A percentile compares a stretch with the other conserved stretches of the same genome.
Evolutionary conservation across 37 sponge, comb jelly and placozoan species (phyloP).

Genomic region (Eunapius fragilis): DNA sequence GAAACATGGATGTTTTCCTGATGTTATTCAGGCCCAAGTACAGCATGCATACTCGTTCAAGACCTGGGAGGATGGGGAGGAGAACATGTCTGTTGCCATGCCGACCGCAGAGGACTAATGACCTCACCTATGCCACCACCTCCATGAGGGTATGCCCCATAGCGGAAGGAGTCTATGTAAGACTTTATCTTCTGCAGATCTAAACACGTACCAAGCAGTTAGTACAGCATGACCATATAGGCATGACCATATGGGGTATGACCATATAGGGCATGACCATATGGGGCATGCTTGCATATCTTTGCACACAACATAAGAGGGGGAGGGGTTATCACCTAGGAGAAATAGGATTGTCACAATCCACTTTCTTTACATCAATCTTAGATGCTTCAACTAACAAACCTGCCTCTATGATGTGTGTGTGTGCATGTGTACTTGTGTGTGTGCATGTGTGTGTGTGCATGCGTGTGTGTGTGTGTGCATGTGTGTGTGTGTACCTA

Average conservation of each 20-base stretch:
- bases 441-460: too few species aligned
- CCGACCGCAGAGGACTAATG: background rate
- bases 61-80: conserved; percentile 41
- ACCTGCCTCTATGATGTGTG: too few species aligned
- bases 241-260: too few species aligned
- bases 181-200: conserved; percentile 91
- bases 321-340: too few species aligned
- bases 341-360: too few species aligned
- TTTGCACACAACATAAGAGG: too few species aligned
- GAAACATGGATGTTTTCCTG: conserved; percentile 97
- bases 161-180: conserved; percentile 98
- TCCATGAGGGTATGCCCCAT: conserved; percentile 93
- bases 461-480: too few species aligned
- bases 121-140: conserved; percentile 97
- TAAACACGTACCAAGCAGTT: background rate
- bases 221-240: too few species aligned
- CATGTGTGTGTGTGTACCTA: too few species aligned
- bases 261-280: too few species aligned
- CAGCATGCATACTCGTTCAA: conserved; percentile 98
- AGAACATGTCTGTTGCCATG: background rate
- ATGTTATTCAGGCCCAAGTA: conserved; percentile 98
- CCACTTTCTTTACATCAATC: background rate
- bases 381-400: background rate
- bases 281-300: too few species aligned
- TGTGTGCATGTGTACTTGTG: too few species aligned